A percentile compares a stretch with the other conserved stretches of the same genome.
Conservation (phyloP, 1,140 invertebrate species). For the Phthorimaea operculella region DNA sequence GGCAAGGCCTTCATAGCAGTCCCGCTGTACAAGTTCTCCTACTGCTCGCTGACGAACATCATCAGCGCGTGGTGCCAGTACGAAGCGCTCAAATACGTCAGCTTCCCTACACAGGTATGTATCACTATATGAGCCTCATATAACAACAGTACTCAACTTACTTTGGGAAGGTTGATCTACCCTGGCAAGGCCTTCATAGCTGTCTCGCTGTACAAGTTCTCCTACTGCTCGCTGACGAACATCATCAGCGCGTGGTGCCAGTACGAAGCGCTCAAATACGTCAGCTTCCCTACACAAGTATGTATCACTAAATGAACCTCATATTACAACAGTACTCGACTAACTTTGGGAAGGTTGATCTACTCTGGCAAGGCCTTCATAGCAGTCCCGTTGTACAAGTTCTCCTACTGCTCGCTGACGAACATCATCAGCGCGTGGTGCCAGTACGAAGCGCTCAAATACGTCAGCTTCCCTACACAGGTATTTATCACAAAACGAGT, state of each 20-base stretch:
- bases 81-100: constrained; percentile 98
- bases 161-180: constrained; percentile 63
- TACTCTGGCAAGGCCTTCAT: constrained; percentile 76
- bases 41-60: constrained; percentile 97
- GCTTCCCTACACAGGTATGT: constrained; percentile 93
- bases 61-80: constrained; percentile 99
- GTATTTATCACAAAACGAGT: too few relatives aligned
- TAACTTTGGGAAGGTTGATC: too few relatives aligned
- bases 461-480: constrained; percentile 97
- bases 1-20: constrained; percentile 79
- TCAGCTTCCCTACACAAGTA: constrained; percentile 97
- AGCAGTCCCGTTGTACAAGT: constrained; percentile 92
- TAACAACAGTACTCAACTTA: too few relatives aligned
- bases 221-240: constrained; percentile 96
- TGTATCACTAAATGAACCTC: too few relatives aligned
- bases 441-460: constrained; percentile 99
- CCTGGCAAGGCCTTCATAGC: constrained; percentile 77
- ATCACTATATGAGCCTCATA: too few relatives aligned
- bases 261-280: constrained; percentile 98
- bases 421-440: constrained; percentile 99
- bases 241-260: constrained; percentile 99
- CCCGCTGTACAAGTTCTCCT: constrained; percentile 96
- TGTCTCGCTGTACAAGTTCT: constrained; percentile 96
- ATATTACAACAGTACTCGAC: too few relatives aligned
- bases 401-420: constrained; percentile 95